Base-by-base conservation (phyloP, 2,888 invertebrate species). In the Parnassius orleans region DNA sequence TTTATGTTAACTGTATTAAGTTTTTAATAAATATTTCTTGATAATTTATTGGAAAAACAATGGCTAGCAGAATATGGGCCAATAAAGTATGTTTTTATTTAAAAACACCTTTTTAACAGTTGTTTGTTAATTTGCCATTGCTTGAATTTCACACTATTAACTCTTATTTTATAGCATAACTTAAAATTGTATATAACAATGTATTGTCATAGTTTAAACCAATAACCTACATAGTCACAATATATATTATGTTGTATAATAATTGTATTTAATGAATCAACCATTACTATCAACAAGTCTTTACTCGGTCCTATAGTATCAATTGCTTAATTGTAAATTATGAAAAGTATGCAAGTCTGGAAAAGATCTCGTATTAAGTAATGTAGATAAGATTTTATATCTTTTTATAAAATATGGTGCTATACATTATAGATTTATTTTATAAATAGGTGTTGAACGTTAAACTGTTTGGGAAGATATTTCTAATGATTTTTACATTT, bases 391-490 rank as follows among this genome's bases (percentile, higher is more conserved):
- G 69, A 64, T 61, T 70, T 66, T 69, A 67, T 65, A 64, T 61
- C 55, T 67, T 61, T 65, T 63, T 59, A 60, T 66, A 67, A 67
- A 65, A 64, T 67, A 73, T 75, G 75, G 75, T 75, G 75, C 75
- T 75, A 74, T 66, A 67, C 56, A 57, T 61, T 60, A 54, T 61
- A 66, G 64, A 48, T 53, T 57, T 51, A 55, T 60, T 60, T 60
- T 57, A 60, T 57, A 60, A 57, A 60, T 63, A 67, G 63, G 63
- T 61, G 65, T 67, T 66, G 51, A 61, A 64, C 60, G 51, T 57
- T 66, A 65, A 56, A 53, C 60, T 62, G 61, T 56, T 52, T 51
- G 61, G 51, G 53, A 57, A 60, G 51, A 64, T 63, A 50, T 62
- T 51, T 43, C n/a, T 19, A 47, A 55, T 24, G 47, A 53, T 46